Evolutionary conservation across 2,888 invertebrate genomes (phyloP).

Genomic region (Aethes cnicana): DNA sequence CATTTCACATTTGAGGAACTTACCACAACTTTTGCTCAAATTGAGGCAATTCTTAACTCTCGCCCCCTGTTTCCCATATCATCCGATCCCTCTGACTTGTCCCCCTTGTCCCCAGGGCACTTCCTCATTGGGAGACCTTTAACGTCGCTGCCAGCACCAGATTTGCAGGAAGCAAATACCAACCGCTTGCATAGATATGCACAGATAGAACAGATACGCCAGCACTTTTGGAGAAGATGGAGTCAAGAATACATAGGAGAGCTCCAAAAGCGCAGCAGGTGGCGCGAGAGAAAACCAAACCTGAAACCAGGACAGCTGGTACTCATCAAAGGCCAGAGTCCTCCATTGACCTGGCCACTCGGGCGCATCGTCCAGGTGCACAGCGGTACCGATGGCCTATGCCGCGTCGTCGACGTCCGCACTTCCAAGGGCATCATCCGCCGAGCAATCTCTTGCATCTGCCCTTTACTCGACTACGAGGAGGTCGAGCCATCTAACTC

Average conservation of each 20-base stretch:
- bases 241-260: background rate
- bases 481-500: too few species aligned
- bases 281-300: background rate
- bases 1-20: conserved; percentile 31
- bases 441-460: background rate
- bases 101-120: conserved; percentile 32
- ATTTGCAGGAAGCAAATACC: background rate
- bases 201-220: background rate
- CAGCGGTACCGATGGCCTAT: background rate
- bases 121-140: conserved; percentile 32
- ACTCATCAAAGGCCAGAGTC: too few species aligned
- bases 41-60: conserved; percentile 33
- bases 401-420: background rate
- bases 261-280: conserved; percentile 7
- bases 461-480: background rate
- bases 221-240: conserved; percentile 11
- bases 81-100: conserved; percentile 28
- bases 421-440: background rate
- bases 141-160: conserved; percentile 17
- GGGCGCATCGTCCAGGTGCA: background rate
- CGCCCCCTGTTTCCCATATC: conserved; percentile 32
- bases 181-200: background rate
- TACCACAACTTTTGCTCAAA: conserved; percentile 30
- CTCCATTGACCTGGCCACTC: background rate
- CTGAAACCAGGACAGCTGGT: too few species aligned